Conservation (phyloP, 35 echinoderm and acorn worm species). For the Ptychodera flava region DNA sequence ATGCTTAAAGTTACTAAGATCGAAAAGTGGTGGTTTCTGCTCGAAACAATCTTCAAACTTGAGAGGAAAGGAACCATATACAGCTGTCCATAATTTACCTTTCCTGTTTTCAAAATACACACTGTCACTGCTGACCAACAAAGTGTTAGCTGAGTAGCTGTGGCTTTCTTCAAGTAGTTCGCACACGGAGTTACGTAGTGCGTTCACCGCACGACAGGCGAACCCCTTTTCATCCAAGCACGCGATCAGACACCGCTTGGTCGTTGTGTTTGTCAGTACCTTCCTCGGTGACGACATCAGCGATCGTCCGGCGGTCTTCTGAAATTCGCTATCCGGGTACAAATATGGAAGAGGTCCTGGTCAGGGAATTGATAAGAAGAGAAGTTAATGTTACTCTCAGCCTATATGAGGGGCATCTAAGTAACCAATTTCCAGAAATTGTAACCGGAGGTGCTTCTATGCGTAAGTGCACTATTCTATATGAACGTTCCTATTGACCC, state of each 20-base stretch:
- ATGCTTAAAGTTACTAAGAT: not conserved
- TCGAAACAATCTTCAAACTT: not conserved
- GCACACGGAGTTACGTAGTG: not conserved
- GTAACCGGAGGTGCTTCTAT: too few relatives aligned
- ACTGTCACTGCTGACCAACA: not conserved
- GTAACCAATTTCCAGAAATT: too few relatives aligned
- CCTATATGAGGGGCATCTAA: too few relatives aligned
- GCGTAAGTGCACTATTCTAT: too few relatives aligned
- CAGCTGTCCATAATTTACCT: not conserved
- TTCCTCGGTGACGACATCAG: not conserved
- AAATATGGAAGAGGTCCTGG: not conserved
- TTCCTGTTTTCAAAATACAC: not conserved
- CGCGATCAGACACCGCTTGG: not conserved
- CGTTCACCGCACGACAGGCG: not conserved
- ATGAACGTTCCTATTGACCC: too few relatives aligned
- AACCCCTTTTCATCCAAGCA: not conserved
- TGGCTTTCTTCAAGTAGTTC: not conserved
- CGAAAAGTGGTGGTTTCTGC: not conserved
- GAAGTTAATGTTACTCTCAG: too few relatives aligned
- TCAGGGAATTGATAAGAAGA: too few relatives aligned
- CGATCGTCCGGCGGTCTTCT: not conserved
- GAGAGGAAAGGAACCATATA: not conserved
- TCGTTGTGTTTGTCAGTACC: not conserved
- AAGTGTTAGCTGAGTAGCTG: not conserved
- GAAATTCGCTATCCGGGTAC: not conserved